Evolutionary conservation across 2,888 invertebrate genomes (phyloP), one percentile per base, ranked within the genome.

Genomic region (Parnassius smintheus): DNA sequence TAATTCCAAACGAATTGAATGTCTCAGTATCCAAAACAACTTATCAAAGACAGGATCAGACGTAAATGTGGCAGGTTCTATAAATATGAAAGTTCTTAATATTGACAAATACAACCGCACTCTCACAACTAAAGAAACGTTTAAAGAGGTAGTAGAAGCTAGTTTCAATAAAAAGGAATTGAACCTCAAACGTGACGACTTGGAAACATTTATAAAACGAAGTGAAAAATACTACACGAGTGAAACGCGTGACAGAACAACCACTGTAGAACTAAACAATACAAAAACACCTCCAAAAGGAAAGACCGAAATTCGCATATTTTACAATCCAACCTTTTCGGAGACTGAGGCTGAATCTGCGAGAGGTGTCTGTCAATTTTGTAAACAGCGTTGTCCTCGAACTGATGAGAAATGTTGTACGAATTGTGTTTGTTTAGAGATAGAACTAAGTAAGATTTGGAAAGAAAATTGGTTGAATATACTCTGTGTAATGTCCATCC

Each of bases 261-360:
- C 86, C 0, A 83, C 80, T 0, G 79, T 88, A 0, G 75, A 79
- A n/a, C 64, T 83, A 2, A 82, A 86, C 59, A 81, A 84, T 49
- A 59, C 72, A 1, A 71, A 73, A 22, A 68, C 75, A 0, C 59
- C 72, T 2, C 68, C 72, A 4, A 81, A 81, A 65, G 80, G 76
- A 0, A 83, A 86, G 65, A 92, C 92, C 0, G 90, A 92, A 66
- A 82, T 92, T 1, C 75, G 89, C 4, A 92, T 92, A 13, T 82
- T 91, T 18, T 92, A 92, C 59, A 92, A 92, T 65, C 92, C 92
- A 0, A 90, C 91, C 0, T 92, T 92, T 63, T 81, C 80, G 57
- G 72, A 81, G 0, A 83, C 85, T 0, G 77, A 79, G 0, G 73
- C 75, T 1, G 71, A 64, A 9, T 70, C 83, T 0, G 71, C 75